These are phyloP conservation scores for Lytechinus pictus DNA, from an alignment of 35 echinoderm and acorn worm species.

Conservation along the genomic window DNA sequence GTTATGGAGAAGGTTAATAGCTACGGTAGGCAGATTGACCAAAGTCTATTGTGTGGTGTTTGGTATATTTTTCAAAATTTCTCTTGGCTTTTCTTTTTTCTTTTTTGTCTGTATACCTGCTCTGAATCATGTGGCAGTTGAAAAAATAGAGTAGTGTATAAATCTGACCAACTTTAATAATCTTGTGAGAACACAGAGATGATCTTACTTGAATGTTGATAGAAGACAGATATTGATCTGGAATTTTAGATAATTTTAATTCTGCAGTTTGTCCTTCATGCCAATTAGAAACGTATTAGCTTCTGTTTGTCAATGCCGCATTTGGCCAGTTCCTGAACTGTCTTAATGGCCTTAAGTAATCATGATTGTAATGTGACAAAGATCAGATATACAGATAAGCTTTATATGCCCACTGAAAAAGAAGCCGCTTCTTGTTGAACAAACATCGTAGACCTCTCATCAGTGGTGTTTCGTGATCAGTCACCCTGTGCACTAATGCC, in stretches of 20 bases:
- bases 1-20: background rate
- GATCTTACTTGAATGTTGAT: background rate
- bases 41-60: background rate
- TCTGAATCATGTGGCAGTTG: background rate
- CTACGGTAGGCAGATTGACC: background rate
- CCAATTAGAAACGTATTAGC: background rate
- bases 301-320: background rate
- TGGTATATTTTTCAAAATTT: background rate
- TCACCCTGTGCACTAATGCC: background rate
- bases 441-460: background rate
- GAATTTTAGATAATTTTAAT: background rate
- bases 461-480: background rate
- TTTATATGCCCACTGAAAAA: background rate
- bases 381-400: background rate
- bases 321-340: background rate
- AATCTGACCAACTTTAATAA: background rate
- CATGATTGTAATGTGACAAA: background rate
- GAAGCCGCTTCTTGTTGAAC: background rate
- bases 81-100: background rate
- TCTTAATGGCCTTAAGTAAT: background rate
- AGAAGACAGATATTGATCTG: background rate
- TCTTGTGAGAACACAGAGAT: background rate
- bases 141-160: background rate
- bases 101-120: background rate
- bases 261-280: background rate